phyloP scores from a whole-genome alignment of 2,113 vertebrate species.

The Aythya baeri region DNA sequence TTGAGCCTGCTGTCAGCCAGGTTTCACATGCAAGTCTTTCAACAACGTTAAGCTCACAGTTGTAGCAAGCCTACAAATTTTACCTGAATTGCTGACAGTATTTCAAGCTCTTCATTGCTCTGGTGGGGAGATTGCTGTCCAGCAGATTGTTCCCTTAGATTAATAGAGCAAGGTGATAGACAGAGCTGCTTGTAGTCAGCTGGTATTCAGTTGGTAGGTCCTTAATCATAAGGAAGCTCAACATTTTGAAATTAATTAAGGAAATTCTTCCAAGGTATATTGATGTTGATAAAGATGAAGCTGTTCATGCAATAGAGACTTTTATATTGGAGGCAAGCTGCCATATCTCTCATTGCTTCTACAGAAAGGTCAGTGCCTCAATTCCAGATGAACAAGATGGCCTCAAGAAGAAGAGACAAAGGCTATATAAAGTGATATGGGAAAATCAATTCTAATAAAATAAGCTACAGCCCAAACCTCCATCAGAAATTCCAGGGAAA shows the following conservation, averaged over 20 bases:
- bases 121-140: background rate
- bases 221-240: background rate
- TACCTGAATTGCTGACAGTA: background rate
- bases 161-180: background rate
- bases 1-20: background rate
- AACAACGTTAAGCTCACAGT: background rate
- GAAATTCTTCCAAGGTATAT: background rate
- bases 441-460: background rate
- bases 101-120: background rate
- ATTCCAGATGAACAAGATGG: background rate
- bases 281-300: background rate
- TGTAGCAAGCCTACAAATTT: background rate
- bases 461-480: background rate
- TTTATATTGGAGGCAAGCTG: background rate
- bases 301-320: background rate
- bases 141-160: background rate
- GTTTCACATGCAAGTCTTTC: constrained; percentile 8
- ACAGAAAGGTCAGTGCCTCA: background rate
- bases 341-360: background rate
- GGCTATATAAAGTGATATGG: background rate
- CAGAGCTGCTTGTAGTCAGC: background rate
- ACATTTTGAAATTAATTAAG: background rate
- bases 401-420: background rate
- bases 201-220: background rate
- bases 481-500: constrained; percentile 10